A percentile compares a stretch with the other conserved stretches of the same genome.
Conservation (phyloP, 92 coral and sea anemone species). For the Porites lobata region DNA sequence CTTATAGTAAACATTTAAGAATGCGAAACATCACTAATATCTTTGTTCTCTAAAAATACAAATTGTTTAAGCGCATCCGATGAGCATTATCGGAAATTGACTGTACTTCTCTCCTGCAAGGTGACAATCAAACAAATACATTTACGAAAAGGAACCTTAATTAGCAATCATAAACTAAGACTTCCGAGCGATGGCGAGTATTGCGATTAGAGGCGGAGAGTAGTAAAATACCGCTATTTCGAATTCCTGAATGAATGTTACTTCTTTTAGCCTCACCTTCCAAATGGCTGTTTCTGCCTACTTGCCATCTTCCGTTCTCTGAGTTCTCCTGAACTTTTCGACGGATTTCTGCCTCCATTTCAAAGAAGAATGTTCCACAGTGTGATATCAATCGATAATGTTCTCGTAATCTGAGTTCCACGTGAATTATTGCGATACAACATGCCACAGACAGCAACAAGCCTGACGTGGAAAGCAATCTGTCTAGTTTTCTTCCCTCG, state of each 20-base stretch:
- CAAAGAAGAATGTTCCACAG: slow-evolving; percentile 1
- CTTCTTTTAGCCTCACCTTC: background rate
- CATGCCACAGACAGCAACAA: slow-evolving; percentile 41
- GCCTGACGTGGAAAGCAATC: background rate
- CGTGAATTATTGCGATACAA: slow-evolving; percentile 38
- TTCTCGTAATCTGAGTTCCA: slow-evolving; percentile 35
- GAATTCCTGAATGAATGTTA: background rate
- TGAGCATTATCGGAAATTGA: too few relatives aligned
- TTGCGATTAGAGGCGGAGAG: too few relatives aligned
- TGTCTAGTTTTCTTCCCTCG: background rate
- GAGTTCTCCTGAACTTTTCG: background rate
- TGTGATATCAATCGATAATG: slow-evolving; percentile 35
- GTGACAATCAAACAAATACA: too few relatives aligned
- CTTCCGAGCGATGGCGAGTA: too few relatives aligned
- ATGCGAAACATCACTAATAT: too few relatives aligned
- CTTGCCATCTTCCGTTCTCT: slow-evolving; percentile 11
- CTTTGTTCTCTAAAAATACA: too few relatives aligned
- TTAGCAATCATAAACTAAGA: too few relatives aligned
- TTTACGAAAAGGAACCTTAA: too few relatives aligned
- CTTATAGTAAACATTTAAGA: too few relatives aligned
- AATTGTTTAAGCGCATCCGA: too few relatives aligned
- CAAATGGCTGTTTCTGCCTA: background rate
- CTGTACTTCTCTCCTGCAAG: too few relatives aligned
- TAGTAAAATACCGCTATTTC: background rate
- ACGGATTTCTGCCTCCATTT: slow-evolving; percentile 2